Evolutionary conservation across 2,888 invertebrate species (phyloP), one percentile per base, ranked within the genome.

Genomic region (Pseudococcus viburni): DNA sequence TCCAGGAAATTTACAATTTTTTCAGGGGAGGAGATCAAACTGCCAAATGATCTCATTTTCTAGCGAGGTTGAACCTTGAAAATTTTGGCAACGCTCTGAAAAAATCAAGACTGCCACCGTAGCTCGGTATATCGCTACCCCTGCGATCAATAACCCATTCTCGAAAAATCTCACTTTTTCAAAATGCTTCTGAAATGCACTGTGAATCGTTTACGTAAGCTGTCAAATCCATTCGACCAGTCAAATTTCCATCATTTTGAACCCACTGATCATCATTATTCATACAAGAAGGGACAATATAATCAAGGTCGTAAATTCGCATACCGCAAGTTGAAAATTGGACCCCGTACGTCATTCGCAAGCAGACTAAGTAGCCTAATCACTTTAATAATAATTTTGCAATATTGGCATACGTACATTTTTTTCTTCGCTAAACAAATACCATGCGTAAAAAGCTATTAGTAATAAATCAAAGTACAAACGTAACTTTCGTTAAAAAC

Each of bases 391-490:
- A 42, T 80, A 15, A 42, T 42, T 80, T 80, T 42, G 33, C 42
- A 80, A 80, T 80, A 80, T 19, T 15, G 80, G 39, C 17, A n/a
- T 33, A 33, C 26, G 26, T 42, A 17, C 55, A 17, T 59, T 59
- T 59, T 59, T 59, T 15, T 46, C n/a, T 42, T 80, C 3, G 26
- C 1, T 33, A 33, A 9, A 80, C 59, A 80, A 80, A 42, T 80
- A 80, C 80, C 80, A 73, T 73, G 39, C 22, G 80, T 80, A 42
- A 42, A 80, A 80, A 42, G 80, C 80, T 19, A 80, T 80, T 80
- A 80, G 80, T 80, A 80, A 80, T 80, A 80, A 80, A 80, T 80
- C 80, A 80, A 80, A 80, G 80, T 80, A 80, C 80, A 80, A 42
- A 80, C 42, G 80, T 46, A 80, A 80, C 42, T 80, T 80, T 80